Evolutionary conservation across 2,888 invertebrate species (phyloP).

Genomic region (Drosophila quinaria): DNA sequence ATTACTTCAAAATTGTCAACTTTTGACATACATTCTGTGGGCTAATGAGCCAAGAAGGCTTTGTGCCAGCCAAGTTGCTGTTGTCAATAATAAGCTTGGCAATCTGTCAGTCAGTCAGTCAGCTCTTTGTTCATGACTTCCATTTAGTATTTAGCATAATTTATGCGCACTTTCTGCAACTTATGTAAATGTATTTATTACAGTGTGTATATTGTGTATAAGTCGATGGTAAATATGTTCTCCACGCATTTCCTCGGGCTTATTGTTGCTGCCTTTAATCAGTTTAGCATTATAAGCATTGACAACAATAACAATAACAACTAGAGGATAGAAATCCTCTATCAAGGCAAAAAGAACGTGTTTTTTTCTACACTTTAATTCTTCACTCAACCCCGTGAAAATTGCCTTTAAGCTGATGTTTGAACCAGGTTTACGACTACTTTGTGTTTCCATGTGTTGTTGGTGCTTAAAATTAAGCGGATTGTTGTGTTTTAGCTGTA

Average conservation of each 20-base stretch:
- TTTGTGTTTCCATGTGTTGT: conserved; percentile 21
- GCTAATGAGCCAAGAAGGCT: conserved; percentile 51
- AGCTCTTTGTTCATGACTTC: conserved; percentile 38
- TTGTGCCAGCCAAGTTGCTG: conserved; percentile 41
- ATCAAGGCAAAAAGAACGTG: conserved; percentile 33
- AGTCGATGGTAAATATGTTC: conserved; percentile 21
- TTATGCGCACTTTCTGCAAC: conserved; percentile 43
- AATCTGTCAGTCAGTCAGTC: conserved; percentile 42
- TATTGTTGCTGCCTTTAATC: conserved; percentile 49
- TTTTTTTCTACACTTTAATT: neutral
- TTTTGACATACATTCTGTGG: conserved; percentile 61
- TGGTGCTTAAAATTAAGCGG: conserved; percentile 51
- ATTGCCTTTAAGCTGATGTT: conserved; percentile 4
- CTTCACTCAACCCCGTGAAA: neutral
- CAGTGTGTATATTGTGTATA: neutral
- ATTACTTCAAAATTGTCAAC: conserved; percentile 71
- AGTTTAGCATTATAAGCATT: conserved; percentile 40
- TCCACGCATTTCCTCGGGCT: conserved; percentile 11
- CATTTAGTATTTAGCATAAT: conserved; percentile 55
- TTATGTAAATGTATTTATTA: conserved; percentile 22
- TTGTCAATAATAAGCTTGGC: conserved; percentile 41
- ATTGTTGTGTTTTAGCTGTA: conserved; percentile 36
- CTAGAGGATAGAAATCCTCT: conserved; percentile 11
- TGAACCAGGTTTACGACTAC: conserved; percentile 3
- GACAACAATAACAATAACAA: conserved; percentile 14